Evolutionary conservation across 1,140 invertebrate species (phyloP), one percentile per base, ranked within the genome.

Genomic region (Drosophila persimilis): DNA sequence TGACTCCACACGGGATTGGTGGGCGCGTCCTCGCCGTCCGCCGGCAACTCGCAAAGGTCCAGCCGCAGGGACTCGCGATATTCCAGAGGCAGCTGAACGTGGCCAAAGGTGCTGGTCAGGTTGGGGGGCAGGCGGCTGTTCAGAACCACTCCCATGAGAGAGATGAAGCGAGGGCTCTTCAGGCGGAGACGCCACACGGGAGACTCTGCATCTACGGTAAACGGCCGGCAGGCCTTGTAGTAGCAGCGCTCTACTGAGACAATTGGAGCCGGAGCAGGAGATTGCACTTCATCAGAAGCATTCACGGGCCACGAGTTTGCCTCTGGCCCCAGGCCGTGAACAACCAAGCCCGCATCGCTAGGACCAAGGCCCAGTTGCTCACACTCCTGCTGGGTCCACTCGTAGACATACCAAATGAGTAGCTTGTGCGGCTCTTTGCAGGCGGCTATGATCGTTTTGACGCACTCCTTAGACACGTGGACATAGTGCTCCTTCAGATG

Each of bases 301-400:
- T 39, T 29, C 7, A 54, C 20, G 9, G 66, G 35, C 66, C 66
- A 15, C 22, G 60, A 39, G 58, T 46, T 64, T 2, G 45, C 35
- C 48, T 72, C 60, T n/a, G 24, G 55, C 45, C 44, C 50, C 64
- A 57, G 15, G 1, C 17, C 31, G 41, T 56, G 20, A 1, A 51
- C 66, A 43, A 77, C 63, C 54, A 78, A 17, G 13, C 58, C 71
- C 24, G 69, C 78, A 48, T 90, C 78, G 0, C 58, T 67, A 6
- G 73, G 52, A 9, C 61, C 48, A 1, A 91, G 62, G 0, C 86
- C 89, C 6, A 71, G 52, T 55, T 86, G 75, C 46, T 74, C 64
- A 41, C 90, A 91, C 48, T 91, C 90, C 47, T 84, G 88, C n/a
- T 89, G 88, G 9, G 89, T 91, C 90, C 90, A 91, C 47, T 91